Percentiles rank a stretch among this genome's conserved stretches.
These are phyloP conservation scores for Meleagris gallopavo DNA, from an alignment of 2,113 vertebrate genomes.

Conservation along the genomic window DNA sequence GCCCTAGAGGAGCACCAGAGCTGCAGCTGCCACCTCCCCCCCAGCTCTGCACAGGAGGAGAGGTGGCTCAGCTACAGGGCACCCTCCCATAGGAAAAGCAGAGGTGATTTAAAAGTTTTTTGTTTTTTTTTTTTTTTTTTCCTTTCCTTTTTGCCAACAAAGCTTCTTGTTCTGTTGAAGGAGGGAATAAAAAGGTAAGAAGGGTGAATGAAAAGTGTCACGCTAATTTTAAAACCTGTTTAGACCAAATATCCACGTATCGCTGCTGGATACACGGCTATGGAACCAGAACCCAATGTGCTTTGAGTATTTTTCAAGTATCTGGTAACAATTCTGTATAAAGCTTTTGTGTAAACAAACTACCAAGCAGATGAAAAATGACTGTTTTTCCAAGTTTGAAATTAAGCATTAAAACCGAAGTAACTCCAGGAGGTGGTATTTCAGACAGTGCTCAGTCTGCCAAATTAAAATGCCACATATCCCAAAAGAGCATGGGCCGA, in stretches of 20 bases:
- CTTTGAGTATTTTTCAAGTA: constrained; percentile 75
- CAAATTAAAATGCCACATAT: constrained; percentile 61
- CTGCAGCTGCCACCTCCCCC: background rate
- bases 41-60: background rate
- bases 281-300: constrained; percentile 69
- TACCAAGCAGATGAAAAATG: constrained; percentile 66
- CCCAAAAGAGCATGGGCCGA: constrained; percentile 61
- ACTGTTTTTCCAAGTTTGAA: constrained; percentile 67
- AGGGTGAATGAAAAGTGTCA: constrained; percentile 18
- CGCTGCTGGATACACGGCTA: constrained; percentile 33
- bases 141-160: constrained; percentile 39
- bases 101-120: constrained; percentile 31
- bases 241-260: constrained; percentile 24
- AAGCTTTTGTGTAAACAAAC: constrained; percentile 71
- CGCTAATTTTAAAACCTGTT: background rate
- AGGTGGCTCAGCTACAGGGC: background rate
- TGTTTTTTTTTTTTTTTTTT: background rate
- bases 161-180: constrained; percentile 52
- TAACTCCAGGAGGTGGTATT: constrained; percentile 68
- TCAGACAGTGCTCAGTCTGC: constrained; percentile 67
- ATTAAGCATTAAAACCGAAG: constrained; percentile 69
- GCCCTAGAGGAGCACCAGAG: background rate
- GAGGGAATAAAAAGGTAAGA: constrained; percentile 50
- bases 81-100: constrained; percentile 26
- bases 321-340: constrained; percentile 64